Percentiles rank a stretch among this genome's conserved stretches.
Conservation (phyloP, 2,888 invertebrate species). For the Athrips mouffetella region DNA sequence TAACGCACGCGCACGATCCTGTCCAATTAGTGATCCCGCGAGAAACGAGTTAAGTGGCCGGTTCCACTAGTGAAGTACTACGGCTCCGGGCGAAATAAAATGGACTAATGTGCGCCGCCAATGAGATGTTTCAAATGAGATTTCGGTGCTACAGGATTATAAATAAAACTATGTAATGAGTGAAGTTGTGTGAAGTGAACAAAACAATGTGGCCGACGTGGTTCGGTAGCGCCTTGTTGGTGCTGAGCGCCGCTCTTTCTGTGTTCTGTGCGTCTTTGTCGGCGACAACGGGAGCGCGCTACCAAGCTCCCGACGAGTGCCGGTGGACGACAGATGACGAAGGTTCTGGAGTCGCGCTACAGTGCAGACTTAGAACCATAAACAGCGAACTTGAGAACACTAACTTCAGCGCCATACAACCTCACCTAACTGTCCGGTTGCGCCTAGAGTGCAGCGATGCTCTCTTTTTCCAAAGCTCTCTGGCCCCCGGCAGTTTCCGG, state of each 20-base stretch:
- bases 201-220: constrained; percentile 64
- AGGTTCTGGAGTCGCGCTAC: constrained; percentile 83
- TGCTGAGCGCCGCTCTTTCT: constrained; percentile 61
- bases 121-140: constrained; percentile 55
- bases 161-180: constrained; percentile 69
- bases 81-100: constrained; percentile 50
- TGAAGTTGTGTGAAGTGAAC: constrained; percentile 54
- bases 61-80: constrained; percentile 63
- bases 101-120: constrained; percentile 53
- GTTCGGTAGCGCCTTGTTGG: constrained; percentile 59
- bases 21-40: constrained; percentile 75
- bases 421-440: constrained; percentile 86
- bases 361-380: constrained; percentile 86
- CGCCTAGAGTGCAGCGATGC: constrained; percentile 89
- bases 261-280: constrained; percentile 69
- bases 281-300: constrained; percentile 78
- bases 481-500: constrained; percentile 86
- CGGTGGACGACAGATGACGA: constrained; percentile 85
- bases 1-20: constrained; percentile 58
- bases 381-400: constrained; percentile 90
- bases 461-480: constrained; percentile 87
- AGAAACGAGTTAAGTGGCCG: constrained; percentile 76
- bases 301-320: constrained; percentile 90
- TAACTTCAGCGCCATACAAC: constrained; percentile 89
- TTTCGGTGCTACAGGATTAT: constrained; percentile 57